These are phyloP conservation scores for Elysia chlorotica DNA, from an alignment of 1,140 invertebrate species.

Conservation along the genomic window DNA sequence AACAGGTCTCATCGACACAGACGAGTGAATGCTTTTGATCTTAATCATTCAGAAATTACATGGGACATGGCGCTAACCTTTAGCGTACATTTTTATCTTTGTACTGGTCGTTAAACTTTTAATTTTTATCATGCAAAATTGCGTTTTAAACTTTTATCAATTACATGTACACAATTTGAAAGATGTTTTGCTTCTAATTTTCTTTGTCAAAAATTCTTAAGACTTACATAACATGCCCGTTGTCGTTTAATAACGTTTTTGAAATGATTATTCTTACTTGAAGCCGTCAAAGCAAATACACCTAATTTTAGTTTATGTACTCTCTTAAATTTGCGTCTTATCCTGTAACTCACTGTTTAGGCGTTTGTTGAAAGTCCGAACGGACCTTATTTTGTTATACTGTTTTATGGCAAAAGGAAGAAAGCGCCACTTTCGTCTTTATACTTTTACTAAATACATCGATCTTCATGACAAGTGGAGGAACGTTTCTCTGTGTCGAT, in stretches of 20 bases:
- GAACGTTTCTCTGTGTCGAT: too few species aligned
- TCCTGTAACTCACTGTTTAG: background rate
- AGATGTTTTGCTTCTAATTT: background rate
- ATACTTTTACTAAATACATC: background rate
- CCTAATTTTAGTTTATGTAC: background rate
- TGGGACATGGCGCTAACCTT: background rate
- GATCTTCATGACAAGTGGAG: background rate
- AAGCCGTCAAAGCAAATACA: too few species aligned
- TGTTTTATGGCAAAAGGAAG: background rate
- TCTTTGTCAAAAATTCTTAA: background rate
- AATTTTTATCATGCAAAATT: background rate
- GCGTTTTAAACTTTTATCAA: too few species aligned
- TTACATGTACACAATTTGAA: background rate
- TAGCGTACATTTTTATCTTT: background rate
- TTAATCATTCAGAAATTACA: background rate
- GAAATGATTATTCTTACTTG: background rate
- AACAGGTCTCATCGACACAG: background rate
- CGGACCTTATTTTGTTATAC: background rate
- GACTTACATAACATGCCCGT: too few species aligned
- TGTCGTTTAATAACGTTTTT: too few species aligned
- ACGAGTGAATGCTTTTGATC: background rate
- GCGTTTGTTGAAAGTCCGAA: background rate
- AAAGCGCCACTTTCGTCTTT: background rate
- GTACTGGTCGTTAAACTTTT: background rate
- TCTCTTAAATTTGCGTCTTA: background rate